Percentiles rank a stretch among this genome's conserved stretches.
phyloP scores from a whole-genome alignment of 1,140 invertebrate species.

The Aphelinus certus region DNA sequence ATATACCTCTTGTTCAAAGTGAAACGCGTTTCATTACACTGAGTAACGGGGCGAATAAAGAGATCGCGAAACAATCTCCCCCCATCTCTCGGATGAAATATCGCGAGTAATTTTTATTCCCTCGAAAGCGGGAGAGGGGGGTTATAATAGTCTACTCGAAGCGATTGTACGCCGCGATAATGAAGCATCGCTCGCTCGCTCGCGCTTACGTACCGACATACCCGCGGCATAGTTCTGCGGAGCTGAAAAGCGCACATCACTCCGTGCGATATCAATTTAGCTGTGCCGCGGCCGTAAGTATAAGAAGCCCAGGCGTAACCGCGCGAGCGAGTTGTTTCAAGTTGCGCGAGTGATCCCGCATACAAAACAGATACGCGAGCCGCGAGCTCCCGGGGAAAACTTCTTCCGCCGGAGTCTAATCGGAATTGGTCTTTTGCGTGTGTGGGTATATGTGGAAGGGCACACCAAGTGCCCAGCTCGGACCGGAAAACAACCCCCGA shows the following conservation, averaged over 20 bases:
- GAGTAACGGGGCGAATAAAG: no score
- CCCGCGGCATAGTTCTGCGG: no score
- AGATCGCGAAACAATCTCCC: no score
- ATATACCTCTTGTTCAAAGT: no score
- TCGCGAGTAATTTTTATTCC: no score
- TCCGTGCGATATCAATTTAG: neutral
- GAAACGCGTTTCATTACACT: no score
- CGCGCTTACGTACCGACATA: no score
- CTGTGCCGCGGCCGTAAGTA: neutral
- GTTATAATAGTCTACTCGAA: no score
- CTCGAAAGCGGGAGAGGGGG: no score
- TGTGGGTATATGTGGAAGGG: neutral
- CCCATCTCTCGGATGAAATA: no score
- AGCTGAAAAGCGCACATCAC: neutral
- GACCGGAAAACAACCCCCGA: constrained; percentile 42
- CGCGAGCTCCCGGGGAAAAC: neutral
- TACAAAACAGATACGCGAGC: neutral
- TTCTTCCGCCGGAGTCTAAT: neutral
- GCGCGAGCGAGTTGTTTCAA: constrained; percentile 4
- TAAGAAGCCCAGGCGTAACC: neutral
- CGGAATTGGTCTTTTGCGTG: constrained; percentile 5
- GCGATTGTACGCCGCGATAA: no score
- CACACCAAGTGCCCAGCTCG: constrained; percentile 40
- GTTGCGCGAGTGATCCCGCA: constrained; percentile 7
- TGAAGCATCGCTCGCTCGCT: no score